phyloP scores from a whole-genome alignment of 2,888 invertebrate species.

The Notocelia uddmanniana region DNA sequence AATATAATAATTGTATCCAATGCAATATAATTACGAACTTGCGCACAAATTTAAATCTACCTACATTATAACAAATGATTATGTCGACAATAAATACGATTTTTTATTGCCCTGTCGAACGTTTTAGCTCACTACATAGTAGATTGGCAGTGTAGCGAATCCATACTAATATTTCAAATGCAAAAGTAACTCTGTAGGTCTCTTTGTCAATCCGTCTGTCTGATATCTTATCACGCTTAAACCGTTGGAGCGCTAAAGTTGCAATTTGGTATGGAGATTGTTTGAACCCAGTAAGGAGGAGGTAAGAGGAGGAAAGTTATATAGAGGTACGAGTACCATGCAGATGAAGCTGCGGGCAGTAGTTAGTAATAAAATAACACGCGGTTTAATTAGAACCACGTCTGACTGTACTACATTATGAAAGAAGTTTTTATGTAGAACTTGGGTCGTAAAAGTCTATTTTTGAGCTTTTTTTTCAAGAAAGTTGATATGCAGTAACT shows the following conservation, averaged over 20 bases:
- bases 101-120: conserved; percentile 44
- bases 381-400: conserved; percentile 43
- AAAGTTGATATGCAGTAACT: conserved; percentile 42
- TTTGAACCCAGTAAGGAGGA: too few species aligned
- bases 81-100: conserved; percentile 38
- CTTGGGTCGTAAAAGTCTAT: conserved; percentile 45
- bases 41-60: conserved; percentile 26
- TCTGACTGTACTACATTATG: conserved; percentile 45
- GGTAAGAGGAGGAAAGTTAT: too few species aligned
- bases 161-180: too few species aligned
- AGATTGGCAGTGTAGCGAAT: conserved; percentile 37
- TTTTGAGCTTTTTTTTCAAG: conserved; percentile 35
- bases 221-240: too few species aligned
- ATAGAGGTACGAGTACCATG: too few species aligned
- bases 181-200: too few species aligned
- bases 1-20: not conserved
- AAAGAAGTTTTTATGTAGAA: conserved; percentile 42
- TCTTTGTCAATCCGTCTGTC: too few species aligned
- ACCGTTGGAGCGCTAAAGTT: too few species aligned
- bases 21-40: conserved; percentile 29
- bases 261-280: too few species aligned
- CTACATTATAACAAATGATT: conserved; percentile 44
- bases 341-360: too few species aligned
- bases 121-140: conserved; percentile 40
- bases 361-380: conserved; percentile 35